These are phyloP conservation scores for Cossypha caffra DNA, from an alignment of 2,797 vertebrate genomes.

Conservation along the genomic window DNA sequence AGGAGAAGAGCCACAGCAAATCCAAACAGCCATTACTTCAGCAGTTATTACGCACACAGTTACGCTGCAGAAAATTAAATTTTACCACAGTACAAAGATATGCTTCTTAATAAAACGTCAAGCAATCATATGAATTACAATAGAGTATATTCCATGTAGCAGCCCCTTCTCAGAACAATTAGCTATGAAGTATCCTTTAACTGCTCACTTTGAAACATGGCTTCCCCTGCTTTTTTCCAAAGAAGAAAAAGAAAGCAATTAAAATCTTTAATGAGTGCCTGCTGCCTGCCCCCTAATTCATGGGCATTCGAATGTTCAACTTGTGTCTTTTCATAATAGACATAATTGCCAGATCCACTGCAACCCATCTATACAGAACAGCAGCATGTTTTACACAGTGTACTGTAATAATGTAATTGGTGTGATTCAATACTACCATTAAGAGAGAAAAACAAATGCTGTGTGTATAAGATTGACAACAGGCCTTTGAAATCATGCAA, in stretches of 20 bases:
- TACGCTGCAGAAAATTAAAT: constrained; percentile 24
- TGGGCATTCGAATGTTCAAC: not conserved
- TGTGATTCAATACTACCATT: constrained; percentile 55
- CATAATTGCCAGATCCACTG: constrained; percentile 54
- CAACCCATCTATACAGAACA: constrained; percentile 19
- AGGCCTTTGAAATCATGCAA: constrained; percentile 29
- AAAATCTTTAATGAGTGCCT: constrained; percentile 56
- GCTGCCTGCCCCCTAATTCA: constrained; percentile 22
- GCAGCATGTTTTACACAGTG: constrained; percentile 51
- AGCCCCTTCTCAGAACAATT: constrained; percentile 27
- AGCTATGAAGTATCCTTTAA: constrained; percentile 53
- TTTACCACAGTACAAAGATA: constrained; percentile 21
- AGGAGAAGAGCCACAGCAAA: constrained; percentile 18
- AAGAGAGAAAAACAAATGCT: constrained; percentile 55
- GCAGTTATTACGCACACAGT: not conserved
- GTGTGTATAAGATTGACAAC: constrained; percentile 17
- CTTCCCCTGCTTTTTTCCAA: constrained; percentile 15
- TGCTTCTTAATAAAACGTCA: constrained; percentile 34
- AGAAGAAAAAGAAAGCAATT: constrained; percentile 50
- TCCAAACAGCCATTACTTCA: constrained; percentile 13
- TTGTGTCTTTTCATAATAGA: constrained; percentile 43
- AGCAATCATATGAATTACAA: constrained; percentile 17
- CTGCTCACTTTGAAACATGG: constrained; percentile 32
- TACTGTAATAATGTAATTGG: constrained; percentile 67
- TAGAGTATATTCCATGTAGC: not conserved